These are phyloP conservation scores for Stegodyphus dumicola DNA, from an alignment of 1,140 invertebrate species.

Conservation along the genomic window DNA sequence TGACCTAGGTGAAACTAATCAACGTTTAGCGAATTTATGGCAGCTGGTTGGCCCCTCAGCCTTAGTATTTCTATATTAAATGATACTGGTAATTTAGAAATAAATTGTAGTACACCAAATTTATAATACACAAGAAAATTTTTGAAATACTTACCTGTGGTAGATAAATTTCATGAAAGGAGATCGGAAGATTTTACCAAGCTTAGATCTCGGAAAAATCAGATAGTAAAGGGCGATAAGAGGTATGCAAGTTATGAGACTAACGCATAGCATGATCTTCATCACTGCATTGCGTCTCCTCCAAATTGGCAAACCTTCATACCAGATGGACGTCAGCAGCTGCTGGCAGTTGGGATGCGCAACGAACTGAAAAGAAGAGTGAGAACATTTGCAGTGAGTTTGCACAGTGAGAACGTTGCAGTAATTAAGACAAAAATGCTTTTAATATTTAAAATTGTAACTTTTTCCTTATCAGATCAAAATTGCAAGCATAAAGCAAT, in stretches of 20 bases:
- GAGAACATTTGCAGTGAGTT: too few species aligned
- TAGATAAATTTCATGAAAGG: slow-evolving; percentile 75
- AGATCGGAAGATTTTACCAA: slow-evolving; percentile 71
- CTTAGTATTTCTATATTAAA: too few species aligned
- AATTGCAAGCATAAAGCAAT: too few species aligned
- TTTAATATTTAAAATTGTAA: too few species aligned
- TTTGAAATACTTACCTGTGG: slow-evolving; percentile 67
- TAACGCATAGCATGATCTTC: slow-evolving; percentile 70
- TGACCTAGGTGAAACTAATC: too few species aligned
- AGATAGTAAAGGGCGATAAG: slow-evolving; percentile 71
- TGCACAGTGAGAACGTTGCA: too few species aligned
- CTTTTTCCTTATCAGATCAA: too few species aligned
- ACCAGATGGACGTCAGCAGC: slow-evolving; percentile 73
- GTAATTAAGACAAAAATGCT: too few species aligned
- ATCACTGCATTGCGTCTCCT: slow-evolving; percentile 70
- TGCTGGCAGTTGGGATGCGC: slow-evolving; percentile 74
- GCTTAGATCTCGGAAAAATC: slow-evolving; percentile 70
- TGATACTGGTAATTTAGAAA: too few species aligned
- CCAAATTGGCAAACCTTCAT: slow-evolving; percentile 73
- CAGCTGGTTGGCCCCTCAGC: too few species aligned
- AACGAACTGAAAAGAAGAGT: slow-evolving; percentile 70
- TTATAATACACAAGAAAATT: neutral
- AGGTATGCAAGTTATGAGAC: slow-evolving; percentile 70
- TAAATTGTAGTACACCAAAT: neutral
- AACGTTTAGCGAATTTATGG: too few species aligned